Conservation (phyloP, 2,888 invertebrate species). For the Ormyrus labotus region DNA sequence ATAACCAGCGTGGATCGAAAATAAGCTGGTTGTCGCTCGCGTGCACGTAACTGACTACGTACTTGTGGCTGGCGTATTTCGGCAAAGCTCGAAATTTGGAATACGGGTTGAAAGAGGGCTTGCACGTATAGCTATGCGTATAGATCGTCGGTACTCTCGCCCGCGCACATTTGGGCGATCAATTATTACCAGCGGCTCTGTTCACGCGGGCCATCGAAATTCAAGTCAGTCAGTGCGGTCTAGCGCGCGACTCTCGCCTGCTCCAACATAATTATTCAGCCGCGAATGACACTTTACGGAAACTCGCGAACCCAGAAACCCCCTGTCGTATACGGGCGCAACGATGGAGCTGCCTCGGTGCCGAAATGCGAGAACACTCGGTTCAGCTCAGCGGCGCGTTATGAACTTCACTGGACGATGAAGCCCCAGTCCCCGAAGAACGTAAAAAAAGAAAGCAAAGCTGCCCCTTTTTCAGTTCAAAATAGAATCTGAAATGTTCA, state of each 20-base stretch:
- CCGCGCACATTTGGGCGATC: slow-evolving; percentile 59
- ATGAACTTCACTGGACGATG: background rate
- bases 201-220: slow-evolving; percentile 59
- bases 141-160: background rate
- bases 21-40: slow-evolving; percentile 33
- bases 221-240: slow-evolving; percentile 56
- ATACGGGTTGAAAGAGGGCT: background rate
- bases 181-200: slow-evolving; percentile 60
- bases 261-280: slow-evolving; percentile 65
- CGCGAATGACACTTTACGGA: slow-evolving; percentile 48
- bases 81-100: slow-evolving; percentile 44
- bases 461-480: too few relatives aligned
- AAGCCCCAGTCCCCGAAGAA: background rate
- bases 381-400: background rate
- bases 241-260: slow-evolving; percentile 25
- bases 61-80: slow-evolving; percentile 33
- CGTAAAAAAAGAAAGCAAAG: background rate
- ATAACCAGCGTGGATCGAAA: slow-evolving; percentile 23
- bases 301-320: background rate
- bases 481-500: too few relatives aligned
- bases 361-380: background rate
- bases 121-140: too few relatives aligned
- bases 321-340: background rate
- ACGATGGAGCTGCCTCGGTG: background rate
- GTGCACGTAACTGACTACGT: slow-evolving; percentile 27